Evolutionary conservation across 2,888 invertebrate species (phyloP), one percentile per base, ranked within the genome.

Genomic region (Silvanus unidentatus): DNA sequence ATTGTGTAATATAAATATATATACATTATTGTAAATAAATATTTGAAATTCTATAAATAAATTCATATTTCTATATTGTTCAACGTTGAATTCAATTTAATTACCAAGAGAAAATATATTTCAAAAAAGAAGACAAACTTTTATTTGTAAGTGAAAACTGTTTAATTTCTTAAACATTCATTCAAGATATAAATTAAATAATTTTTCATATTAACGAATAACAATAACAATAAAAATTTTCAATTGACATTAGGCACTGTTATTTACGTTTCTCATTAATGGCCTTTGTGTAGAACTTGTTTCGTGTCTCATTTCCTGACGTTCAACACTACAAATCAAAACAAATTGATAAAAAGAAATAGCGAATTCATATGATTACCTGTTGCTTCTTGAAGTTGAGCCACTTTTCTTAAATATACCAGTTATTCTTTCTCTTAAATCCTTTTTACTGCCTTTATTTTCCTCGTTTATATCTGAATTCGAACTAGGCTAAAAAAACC

Each of bases 371-470:
- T 32, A 35, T 9, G 13, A 6, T 42, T 64, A 82, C 83, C 87
- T 87, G 61, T 80, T 84, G 45, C 81, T 81, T 44, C 86, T 77
- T 6, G 86, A 77, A 22, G 76, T 71, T 10, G 80, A 84, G 12
- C 74, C 73, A 58, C 79, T 75, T 57, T 87, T 79, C 66, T 82
- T 86, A 63, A 92, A 92, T 77, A 92, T 89, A 52, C 85, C 89
- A 0, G 88, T 84, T 35, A 92, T 73, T 49, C 88, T 80, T 44
- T 86, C 88, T 62, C 87, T 84, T 54, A 91, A 73, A 71, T 89
- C 86, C 60, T 81, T 82, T 71, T 85, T 87, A 64, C 84, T 84
- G 8, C 76, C 75, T 58, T 74, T 72, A 53, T 70, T 62, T 50
- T 78, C 77, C 56, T 83, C 83, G 34, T 81, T 81, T 65, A 85